Conservation (phyloP, 2,113 vertebrate species). For the Vimba vimba region DNA sequence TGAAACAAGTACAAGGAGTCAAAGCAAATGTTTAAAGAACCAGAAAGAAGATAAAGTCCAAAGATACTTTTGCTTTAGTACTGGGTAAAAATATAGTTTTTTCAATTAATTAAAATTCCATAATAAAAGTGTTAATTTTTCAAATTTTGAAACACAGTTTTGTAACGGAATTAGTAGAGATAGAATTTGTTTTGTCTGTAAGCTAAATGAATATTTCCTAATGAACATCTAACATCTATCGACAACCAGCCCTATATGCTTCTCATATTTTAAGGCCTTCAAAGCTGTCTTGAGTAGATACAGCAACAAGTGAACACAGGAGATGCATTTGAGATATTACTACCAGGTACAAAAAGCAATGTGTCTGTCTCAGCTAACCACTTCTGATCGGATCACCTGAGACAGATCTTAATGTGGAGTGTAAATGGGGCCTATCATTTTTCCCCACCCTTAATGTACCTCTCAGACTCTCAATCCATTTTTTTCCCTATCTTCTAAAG, state of each 20-base stretch:
- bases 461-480: constrained; percentile 47
- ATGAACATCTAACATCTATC: not conserved
- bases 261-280: not conserved
- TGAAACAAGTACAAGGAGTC: constrained; percentile 5
- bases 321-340: not conserved
- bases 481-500: not conserved
- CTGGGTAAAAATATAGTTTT: not conserved
- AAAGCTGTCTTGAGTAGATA: not conserved
- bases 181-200: no score
- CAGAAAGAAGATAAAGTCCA: not conserved
- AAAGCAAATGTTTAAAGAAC: constrained; percentile 35
- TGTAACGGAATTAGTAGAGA: not conserved
- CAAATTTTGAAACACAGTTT: not conserved
- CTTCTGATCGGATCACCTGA: constrained; percentile 37
- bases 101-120: not conserved
- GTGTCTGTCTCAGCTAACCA: not conserved
- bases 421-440: not conserved
- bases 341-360: not conserved
- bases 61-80: not conserved
- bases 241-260: not conserved
- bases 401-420: not conserved
- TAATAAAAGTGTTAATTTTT: no score
- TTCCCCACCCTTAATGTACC: constrained; percentile 56
- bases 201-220: no score
- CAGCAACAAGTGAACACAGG: not conserved